A percentile compares a stretch with the other conserved stretches of the same genome.
Conservation (phyloP, 2,888 invertebrate species). For the Uloborus plumipes region DNA sequence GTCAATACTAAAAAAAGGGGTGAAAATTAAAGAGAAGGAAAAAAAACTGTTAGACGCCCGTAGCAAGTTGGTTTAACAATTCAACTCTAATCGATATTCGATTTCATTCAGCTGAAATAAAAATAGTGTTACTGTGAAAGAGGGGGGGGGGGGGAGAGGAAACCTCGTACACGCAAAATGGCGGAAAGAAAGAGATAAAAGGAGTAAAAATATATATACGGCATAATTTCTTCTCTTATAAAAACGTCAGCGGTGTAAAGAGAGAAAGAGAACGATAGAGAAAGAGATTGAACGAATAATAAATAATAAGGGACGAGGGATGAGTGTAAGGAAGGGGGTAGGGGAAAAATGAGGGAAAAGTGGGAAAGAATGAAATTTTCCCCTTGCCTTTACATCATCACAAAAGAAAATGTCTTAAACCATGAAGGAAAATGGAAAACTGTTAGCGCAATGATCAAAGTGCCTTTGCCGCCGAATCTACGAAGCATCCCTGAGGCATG, state of each 20-base stretch:
- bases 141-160: slow-evolving; percentile 8
- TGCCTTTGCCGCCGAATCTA: slow-evolving; percentile 30
- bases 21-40: not conserved
- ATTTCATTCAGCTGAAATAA: slow-evolving; percentile 36
- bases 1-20: slow-evolving; percentile 30
- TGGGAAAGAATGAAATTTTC: slow-evolving; percentile 47
- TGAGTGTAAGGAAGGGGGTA: slow-evolving; percentile 10
- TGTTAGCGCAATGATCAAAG: slow-evolving; percentile 63
- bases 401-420: slow-evolving; percentile 63
- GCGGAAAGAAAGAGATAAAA: slow-evolving; percentile 34
- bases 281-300: slow-evolving; percentile 47
- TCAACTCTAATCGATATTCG: slow-evolving; percentile 63
- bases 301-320: slow-evolving; percentile 47
- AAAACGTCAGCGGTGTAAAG: slow-evolving; percentile 52
- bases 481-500: slow-evolving; percentile 39
- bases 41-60: slow-evolving; percentile 45
- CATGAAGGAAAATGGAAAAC: slow-evolving; percentile 63
- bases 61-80: slow-evolving; percentile 63
- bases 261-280: slow-evolving; percentile 26
- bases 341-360: slow-evolving; percentile 24
- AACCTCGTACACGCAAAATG: slow-evolving; percentile 45
- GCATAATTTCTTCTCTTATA: slow-evolving; percentile 62
- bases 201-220: slow-evolving; percentile 42
- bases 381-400: slow-evolving; percentile 54
- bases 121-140: slow-evolving; percentile 12